Evolutionary conservation across 2,888 invertebrate species (phyloP).

Genomic region (Drosophila kanekoi): DNA sequence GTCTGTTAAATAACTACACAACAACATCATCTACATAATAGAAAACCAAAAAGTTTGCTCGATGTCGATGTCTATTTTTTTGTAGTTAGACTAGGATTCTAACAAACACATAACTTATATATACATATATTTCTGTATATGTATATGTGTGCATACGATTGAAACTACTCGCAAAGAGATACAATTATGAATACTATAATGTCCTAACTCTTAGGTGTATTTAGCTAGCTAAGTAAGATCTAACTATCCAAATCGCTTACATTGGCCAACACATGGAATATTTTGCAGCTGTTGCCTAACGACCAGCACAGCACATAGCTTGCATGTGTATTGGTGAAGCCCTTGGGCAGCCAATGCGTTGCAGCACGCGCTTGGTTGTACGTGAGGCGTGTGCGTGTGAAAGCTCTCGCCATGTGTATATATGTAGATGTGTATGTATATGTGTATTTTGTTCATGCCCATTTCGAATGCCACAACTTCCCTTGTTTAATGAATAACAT

Average conservation of each 20-base stretch:
- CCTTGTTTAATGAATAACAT: constrained; percentile 74
- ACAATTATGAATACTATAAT: constrained; percentile 10
- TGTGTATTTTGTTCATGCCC: constrained; percentile 39
- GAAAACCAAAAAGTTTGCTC: constrained; percentile 17
- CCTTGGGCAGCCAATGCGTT: neutral
- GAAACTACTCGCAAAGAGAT: too few relatives aligned
- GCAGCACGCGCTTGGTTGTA: neutral
- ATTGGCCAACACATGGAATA: neutral
- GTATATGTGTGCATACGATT: neutral
- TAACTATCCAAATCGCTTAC: constrained; percentile 15
- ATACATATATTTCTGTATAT: constrained; percentile 7
- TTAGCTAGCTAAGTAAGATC: constrained; percentile 13
- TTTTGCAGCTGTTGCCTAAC: constrained; percentile 6
- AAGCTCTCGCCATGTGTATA: constrained; percentile 22
- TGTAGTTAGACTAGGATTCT: constrained; percentile 50
- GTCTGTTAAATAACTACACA: constrained; percentile 10
- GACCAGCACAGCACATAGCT: neutral
- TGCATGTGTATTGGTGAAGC: constrained; percentile 15
- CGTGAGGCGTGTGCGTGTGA: constrained; percentile 16
- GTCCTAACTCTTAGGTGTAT: constrained; percentile 8
- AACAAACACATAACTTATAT: constrained; percentile 19
- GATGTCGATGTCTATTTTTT: constrained; percentile 49
- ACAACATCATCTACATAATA: constrained; percentile 12
- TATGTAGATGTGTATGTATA: constrained; percentile 2
- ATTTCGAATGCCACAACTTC: constrained; percentile 53